These are phyloP conservation scores for Cyrtorhinus lividipennis DNA, from an alignment of 1,140 invertebrate genomes.

Conservation along the genomic window DNA sequence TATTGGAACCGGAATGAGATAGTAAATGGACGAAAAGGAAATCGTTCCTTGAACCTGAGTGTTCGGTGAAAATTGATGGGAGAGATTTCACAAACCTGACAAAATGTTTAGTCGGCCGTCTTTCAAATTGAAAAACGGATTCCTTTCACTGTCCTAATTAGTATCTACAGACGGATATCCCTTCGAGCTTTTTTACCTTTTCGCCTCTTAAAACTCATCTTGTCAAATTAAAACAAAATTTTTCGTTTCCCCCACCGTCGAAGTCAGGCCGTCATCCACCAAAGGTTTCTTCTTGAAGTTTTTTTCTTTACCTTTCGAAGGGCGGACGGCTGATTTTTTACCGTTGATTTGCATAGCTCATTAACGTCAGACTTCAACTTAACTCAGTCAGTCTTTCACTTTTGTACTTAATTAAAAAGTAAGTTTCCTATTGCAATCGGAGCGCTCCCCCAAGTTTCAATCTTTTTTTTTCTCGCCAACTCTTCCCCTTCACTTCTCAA, in stretches of 20 bases:
- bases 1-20: too few relatives aligned
- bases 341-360: conserved; percentile 21
- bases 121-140: conserved; percentile 11
- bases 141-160: conserved; percentile 18
- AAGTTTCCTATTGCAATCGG: conserved; percentile 18
- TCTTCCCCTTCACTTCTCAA: not conserved
- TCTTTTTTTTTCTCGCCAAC: not conserved
- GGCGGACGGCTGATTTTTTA: not conserved
- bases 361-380: conserved; percentile 17
- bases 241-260: not conserved
- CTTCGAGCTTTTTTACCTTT: conserved; percentile 1
- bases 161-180: conserved; percentile 3
- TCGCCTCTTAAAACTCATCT: conserved; percentile 18
- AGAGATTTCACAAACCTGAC: not conserved
- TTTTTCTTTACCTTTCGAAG: not conserved
- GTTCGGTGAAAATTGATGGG: conserved; percentile 13
- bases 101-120: conserved; percentile 11
- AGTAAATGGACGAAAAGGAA: too few relatives aligned
- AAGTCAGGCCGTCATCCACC: not conserved
- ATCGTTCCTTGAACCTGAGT: too few relatives aligned
- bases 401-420: conserved; percentile 21
- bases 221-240: conserved; percentile 21
- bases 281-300: not conserved
- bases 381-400: conserved; percentile 18
- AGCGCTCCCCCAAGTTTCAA: not conserved